A percentile compares a stretch with the other conserved stretches of the same genome.
phyloP scores from a whole-genome alignment of 1,140 invertebrate genomes.

The Stegodyphus dumicola region DNA sequence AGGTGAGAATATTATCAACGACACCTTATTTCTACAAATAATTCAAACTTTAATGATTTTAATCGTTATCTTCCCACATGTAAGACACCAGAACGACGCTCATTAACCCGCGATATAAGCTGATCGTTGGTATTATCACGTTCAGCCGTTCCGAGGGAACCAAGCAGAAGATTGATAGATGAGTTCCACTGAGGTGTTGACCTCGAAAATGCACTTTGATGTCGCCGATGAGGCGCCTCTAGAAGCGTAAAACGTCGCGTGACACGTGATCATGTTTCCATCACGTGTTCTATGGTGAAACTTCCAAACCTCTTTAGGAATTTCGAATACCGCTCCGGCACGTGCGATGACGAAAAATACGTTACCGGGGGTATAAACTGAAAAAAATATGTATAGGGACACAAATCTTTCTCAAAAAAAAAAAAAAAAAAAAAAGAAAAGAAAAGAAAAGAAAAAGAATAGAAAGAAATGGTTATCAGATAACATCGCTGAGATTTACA shows the following conservation, averaged over 20 bases:
- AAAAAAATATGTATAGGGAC: too few species aligned
- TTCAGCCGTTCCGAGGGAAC: not conserved
- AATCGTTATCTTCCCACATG: too few species aligned
- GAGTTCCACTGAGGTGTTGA: slow-evolving; percentile 6
- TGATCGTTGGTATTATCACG: not conserved
- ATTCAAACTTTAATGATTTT: too few species aligned
- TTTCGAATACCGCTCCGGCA: too few species aligned
- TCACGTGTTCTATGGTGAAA: not conserved
- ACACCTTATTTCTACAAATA: too few species aligned
- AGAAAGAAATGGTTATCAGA: not conserved
- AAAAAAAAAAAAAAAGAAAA: too few species aligned
- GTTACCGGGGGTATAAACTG: too few species aligned
- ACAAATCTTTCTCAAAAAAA: too few species aligned
- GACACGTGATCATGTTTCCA: slow-evolving; percentile 3
- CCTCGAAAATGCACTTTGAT: slow-evolving; percentile 21
- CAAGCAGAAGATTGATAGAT: slow-evolving; percentile 32
- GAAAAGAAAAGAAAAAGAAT: too few species aligned
- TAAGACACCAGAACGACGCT: not conserved
- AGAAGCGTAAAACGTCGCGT: slow-evolving; percentile 16
- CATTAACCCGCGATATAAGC: not conserved
- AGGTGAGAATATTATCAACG: too few species aligned
- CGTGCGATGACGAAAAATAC: too few species aligned
- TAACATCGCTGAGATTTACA: too few species aligned
- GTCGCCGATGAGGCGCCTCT: slow-evolving; percentile 3
- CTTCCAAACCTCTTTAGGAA: not conserved